Evolutionary conservation across 2,113 vertebrate genomes (phyloP).

Genomic region (Melanocharis versteri): DNA sequence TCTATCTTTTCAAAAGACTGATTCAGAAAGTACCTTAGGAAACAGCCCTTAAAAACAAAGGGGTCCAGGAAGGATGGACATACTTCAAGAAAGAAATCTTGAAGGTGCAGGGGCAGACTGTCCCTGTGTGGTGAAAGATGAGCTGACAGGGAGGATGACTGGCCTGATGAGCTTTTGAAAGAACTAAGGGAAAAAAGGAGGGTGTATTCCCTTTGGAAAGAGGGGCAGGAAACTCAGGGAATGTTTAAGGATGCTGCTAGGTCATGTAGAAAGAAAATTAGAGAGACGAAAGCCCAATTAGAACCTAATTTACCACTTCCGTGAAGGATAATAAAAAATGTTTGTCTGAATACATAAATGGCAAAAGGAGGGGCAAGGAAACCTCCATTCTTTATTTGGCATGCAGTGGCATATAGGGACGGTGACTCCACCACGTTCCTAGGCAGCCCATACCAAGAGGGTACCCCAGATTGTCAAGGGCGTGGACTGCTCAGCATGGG

Average conservation of each 20-base stretch:
- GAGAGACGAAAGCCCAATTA: background rate
- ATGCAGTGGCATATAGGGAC: fast-evolving
- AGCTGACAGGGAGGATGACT: background rate
- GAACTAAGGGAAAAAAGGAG: background rate
- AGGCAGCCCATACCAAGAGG: background rate
- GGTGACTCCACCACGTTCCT: background rate
- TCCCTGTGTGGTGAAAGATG: background rate
- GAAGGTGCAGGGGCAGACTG: background rate
- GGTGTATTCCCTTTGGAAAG: background rate
- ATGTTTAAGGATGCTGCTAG: background rate
- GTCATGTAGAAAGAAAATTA: background rate
- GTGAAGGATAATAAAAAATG: background rate
- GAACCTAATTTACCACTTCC: background rate
- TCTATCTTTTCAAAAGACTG: background rate
- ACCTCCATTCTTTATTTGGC: background rate
- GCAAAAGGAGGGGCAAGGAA: background rate
- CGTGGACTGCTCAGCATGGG: background rate
- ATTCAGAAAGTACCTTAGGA: background rate
- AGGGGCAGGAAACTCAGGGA: too few species aligned
- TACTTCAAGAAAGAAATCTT: background rate
- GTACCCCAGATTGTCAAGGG: too few species aligned
- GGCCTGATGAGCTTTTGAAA: background rate
- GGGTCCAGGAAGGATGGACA: background rate
- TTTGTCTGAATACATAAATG: background rate
- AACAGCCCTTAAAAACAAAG: background rate